phyloP scores from a whole-genome alignment of 2,888 invertebrate species.

The Ectropis crepuscularia region DNA sequence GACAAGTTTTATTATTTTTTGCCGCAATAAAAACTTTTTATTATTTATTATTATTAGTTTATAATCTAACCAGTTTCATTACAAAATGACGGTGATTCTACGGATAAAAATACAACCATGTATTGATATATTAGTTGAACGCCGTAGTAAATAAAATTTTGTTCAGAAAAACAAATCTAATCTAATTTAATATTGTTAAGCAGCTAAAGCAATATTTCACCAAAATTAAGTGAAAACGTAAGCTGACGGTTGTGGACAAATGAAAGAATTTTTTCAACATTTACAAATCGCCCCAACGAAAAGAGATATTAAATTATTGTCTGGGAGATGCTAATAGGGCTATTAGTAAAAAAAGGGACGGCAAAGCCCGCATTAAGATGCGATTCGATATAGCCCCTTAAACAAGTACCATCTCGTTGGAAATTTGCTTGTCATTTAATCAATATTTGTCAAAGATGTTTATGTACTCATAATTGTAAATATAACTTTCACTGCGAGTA shows the following conservation, averaged over 20 bases:
- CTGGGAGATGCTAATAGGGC: constrained; percentile 72
- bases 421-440: constrained; percentile 33
- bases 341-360: constrained; percentile 66
- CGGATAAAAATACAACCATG: too few relatives aligned
- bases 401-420: constrained; percentile 35
- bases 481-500: too few relatives aligned
- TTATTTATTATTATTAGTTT: too few relatives aligned
- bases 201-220: constrained; percentile 33
- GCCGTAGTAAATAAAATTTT: too few relatives aligned
- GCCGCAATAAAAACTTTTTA: too few relatives aligned
- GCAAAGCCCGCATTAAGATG: constrained; percentile 49
- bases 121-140: too few relatives aligned
- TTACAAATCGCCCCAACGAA: constrained; percentile 55
- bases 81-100: too few relatives aligned
- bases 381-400: constrained; percentile 28
- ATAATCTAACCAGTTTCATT: too few relatives aligned
- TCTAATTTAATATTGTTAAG: too few relatives aligned
- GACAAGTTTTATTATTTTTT: too few relatives aligned
- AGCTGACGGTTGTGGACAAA: constrained; percentile 44
- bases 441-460: not conserved
- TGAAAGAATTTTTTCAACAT: constrained; percentile 55
- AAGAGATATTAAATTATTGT: constrained; percentile 70
- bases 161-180: too few relatives aligned
- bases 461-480: too few relatives aligned
- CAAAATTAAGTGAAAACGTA: constrained; percentile 38